phyloP scores from a whole-genome alignment of 1,140 invertebrate species.

The Diachasmimorpha longicaudata region DNA sequence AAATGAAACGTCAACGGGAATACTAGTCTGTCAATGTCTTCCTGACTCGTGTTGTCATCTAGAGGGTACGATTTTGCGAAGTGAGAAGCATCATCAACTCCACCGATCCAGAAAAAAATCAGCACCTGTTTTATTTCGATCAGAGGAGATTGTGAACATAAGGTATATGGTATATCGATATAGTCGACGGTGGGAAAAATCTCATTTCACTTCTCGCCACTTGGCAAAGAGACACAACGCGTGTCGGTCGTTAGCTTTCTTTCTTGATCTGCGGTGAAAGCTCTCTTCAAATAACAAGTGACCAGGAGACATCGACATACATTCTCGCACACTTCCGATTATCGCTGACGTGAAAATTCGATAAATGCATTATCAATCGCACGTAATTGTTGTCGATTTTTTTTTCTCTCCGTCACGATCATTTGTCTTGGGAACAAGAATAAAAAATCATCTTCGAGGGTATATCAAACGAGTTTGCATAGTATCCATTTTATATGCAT shows the following conservation, averaged over 20 bases:
- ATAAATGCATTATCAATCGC: background rate
- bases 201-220: background rate
- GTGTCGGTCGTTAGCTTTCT: slow-evolving; percentile 51
- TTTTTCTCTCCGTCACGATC: background rate
- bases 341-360: background rate
- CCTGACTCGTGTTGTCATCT: too few species aligned
- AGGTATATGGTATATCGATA: too few species aligned
- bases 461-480: slow-evolving; percentile 6
- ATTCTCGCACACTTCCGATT: slow-evolving; percentile 17
- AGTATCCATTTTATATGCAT: slow-evolving; percentile 18
- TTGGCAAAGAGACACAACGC: background rate
- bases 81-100: too few species aligned
- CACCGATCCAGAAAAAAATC: too few species aligned
- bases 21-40: too few species aligned
- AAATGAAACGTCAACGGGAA: too few species aligned
- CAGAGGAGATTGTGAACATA: too few species aligned
- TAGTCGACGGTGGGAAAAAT: background rate
- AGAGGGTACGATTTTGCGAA: too few species aligned
- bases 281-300: slow-evolving; percentile 29
- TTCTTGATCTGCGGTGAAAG: slow-evolving; percentile 44
- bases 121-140: too few species aligned
- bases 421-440: background rate
- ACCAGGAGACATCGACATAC: background rate
- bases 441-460: background rate
- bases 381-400: background rate